Evolutionary conservation across 2,113 vertebrate genomes (phyloP), one percentile per base, ranked within the genome.

Genomic region (Bucco capensis): DNA sequence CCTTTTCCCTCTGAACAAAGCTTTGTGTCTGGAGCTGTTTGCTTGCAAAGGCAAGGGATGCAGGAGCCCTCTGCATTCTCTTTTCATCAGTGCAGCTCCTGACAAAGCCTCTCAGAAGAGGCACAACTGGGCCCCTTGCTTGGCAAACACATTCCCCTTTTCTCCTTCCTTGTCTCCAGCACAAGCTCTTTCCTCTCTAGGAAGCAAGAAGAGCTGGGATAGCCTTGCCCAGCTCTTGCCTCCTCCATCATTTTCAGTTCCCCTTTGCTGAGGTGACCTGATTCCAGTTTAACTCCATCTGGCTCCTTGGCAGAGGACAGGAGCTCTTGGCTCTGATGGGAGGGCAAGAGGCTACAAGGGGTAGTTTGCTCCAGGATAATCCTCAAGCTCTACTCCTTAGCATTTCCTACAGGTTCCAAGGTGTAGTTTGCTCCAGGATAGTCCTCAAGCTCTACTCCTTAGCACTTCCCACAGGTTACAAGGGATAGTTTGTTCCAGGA

Each of bases 201-300:
- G 47, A 70, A 67, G 15, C 51, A 35, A 16, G 93, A 82, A 91
- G 86, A 91, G 74, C 82, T 44, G 65, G 21, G 78, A 44, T 67
- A 44, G 92, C 73, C 83, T 90, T 95, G 90, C 72, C 42, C 67
- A 88, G 75, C 9, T 62, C 54, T 54, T 79, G 62, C 67, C 58
- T 92, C 73, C 77, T 89, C 70, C 65, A 4, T 76, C 57, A 17
- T 44, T 92, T n/a, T 38, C 49, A 5, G 75, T 15, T 69, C 22
- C 74, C 28, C 27, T 75, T 86, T 82, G 83, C 67, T 46, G 25
- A 14, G 1, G 16, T 83, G 89, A 80, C 95, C 91, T 42, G 77
- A 66, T 81, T 65, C 19, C 72, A 83, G 84, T 64, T 71, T 47
- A 56, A 64, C 73, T 92, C 91, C 91, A 83, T 83, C 91, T 89